Conservation (phyloP, 2,113 vertebrate genomes). For the Gallinago paraguaiae region DNA sequence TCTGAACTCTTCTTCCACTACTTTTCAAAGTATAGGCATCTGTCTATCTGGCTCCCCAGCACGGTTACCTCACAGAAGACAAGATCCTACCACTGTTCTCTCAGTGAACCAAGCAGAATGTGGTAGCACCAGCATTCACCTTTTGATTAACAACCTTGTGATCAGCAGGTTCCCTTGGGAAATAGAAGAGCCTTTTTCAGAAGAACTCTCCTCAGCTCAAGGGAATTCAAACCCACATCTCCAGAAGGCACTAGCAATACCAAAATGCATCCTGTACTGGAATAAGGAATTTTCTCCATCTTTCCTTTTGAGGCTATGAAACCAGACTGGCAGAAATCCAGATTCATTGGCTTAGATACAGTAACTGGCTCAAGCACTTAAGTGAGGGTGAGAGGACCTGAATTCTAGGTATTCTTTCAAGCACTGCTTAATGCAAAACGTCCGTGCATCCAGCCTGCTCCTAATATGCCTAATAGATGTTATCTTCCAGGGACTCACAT, state of each 20-base stretch:
- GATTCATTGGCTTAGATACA: background rate
- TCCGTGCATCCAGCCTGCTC: background rate
- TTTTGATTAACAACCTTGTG: background rate
- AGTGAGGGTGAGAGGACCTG: background rate
- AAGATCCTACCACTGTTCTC: background rate
- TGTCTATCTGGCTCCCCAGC: background rate
- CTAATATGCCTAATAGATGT: background rate
- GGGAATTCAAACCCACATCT: background rate
- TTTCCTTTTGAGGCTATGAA: background rate
- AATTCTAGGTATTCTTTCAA: background rate
- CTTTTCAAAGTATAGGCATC: background rate
- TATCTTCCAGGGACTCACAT: background rate
- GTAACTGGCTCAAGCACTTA: background rate
- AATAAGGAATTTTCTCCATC: background rate
- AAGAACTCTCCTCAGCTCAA: background rate
- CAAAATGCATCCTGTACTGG: background rate
- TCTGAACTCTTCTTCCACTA: background rate
- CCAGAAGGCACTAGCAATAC: background rate
- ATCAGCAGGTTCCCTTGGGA: background rate
- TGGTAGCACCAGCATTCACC: background rate
- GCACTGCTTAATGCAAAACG: background rate
- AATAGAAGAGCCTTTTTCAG: background rate
- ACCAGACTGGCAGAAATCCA: background rate
- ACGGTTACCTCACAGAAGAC: background rate
- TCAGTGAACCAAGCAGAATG: background rate